Conservation (phyloP, 1,140 invertebrate species). For the Brachionus rotundiformis region DNA sequence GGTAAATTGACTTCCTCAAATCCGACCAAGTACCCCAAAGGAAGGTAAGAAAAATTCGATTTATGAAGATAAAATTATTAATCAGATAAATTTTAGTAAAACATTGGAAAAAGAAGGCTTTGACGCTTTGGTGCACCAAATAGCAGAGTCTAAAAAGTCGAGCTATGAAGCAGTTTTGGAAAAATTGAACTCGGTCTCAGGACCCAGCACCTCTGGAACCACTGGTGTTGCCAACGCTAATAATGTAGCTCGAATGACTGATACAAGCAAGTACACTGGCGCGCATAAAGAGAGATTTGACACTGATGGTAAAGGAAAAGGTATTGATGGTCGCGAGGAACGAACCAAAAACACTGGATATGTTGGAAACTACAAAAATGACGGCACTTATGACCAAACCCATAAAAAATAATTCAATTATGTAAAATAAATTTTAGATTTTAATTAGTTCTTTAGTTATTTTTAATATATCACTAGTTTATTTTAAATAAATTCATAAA, state of each 20-base stretch:
- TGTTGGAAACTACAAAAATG: conserved; percentile 65
- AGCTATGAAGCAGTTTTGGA: not conserved
- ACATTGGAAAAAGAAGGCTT: conserved; percentile 51
- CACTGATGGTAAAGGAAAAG: conserved; percentile 65
- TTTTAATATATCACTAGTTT: not conserved
- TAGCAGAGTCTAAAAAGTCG: conserved; percentile 50
- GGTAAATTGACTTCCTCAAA: conserved; percentile 45
- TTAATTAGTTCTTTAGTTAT: not conserved
- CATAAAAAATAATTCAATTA: not conserved
- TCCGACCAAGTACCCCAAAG: conserved; percentile 20
- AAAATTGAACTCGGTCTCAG: conserved; percentile 14
- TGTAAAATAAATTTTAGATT: not conserved
- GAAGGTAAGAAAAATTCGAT: too few species aligned
- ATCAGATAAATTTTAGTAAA: too few species aligned
- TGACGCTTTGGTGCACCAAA: conserved; percentile 18
- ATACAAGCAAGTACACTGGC: conserved; percentile 66
- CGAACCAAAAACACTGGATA: conserved; percentile 63
- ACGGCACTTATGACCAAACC: conserved; percentile 60
- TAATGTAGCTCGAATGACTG: conserved; percentile 80
- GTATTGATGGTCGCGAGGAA: conserved; percentile 63
- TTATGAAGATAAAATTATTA: too few species aligned
- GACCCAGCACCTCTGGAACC: conserved; percentile 26
- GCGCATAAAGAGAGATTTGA: conserved; percentile 67
- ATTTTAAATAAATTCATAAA: not conserved
- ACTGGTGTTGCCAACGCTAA: conserved; percentile 54